Conservation (phyloP, 2,113 vertebrate genomes). For the Oxyura jamaicensis region DNA sequence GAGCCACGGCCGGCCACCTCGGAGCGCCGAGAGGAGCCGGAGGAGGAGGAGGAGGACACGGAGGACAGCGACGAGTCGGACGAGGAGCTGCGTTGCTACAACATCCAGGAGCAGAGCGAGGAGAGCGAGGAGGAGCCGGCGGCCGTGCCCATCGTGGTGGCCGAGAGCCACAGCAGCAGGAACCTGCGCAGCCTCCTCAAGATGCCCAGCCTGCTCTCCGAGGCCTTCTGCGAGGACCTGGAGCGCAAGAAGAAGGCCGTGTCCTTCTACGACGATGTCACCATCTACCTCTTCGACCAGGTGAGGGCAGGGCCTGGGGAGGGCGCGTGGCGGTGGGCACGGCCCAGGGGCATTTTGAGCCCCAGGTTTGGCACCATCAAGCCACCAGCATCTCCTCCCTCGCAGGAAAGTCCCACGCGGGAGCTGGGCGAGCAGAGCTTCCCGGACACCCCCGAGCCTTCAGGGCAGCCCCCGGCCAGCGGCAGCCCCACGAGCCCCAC, state of each 20-base stretch:
- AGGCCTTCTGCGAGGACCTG: constrained; percentile 87
- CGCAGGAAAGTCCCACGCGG: constrained; percentile 93
- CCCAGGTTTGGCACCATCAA: background rate
- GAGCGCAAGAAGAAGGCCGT: constrained; percentile 96
- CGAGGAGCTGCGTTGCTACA: constrained; percentile 88
- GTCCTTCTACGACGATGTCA: constrained; percentile 96
- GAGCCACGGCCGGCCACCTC: background rate
- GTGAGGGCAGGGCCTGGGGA: constrained; percentile 60
- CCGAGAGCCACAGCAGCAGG: constrained; percentile 85
- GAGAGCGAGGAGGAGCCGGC: constrained; percentile 91
- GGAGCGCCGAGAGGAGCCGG: constrained; percentile 72
- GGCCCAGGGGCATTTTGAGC: fast-evolving
- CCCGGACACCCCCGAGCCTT: constrained; percentile 69
- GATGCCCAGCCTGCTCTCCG: constrained; percentile 86
- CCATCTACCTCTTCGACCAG: constrained; percentile 98
- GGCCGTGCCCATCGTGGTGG: constrained; percentile 89
- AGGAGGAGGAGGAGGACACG: constrained; percentile 86
- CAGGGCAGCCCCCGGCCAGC: constrained; percentile 28
- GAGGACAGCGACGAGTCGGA: constrained; percentile 94
- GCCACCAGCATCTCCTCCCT: background rate
- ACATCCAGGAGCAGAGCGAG: constrained; percentile 88
- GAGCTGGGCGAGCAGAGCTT: constrained; percentile 88
- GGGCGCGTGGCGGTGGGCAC: fast-evolving
- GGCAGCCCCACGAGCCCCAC: background rate
- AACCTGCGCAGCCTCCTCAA: constrained; percentile 94